Conservation (phyloP, 2,888 invertebrate genomes). For the Galerucella calmariensis region DNA sequence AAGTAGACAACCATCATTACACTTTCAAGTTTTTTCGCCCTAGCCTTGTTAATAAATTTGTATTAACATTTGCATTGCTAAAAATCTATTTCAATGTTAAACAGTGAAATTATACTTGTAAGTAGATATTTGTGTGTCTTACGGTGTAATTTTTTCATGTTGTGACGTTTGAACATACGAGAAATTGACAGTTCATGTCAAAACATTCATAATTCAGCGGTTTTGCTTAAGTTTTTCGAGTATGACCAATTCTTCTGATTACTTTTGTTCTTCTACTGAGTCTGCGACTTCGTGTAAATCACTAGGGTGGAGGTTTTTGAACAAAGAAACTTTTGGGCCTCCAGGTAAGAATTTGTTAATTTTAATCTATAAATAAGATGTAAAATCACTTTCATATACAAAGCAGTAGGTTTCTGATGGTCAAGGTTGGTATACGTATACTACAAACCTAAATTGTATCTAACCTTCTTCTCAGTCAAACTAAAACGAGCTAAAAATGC, state of each 20-base stretch:
- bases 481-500: background rate
- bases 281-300: conserved; percentile 20
- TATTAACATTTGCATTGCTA: no score
- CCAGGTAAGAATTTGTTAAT: conserved; percentile 36
- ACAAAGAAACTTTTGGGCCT: conserved; percentile 55
- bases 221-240: background rate
- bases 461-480: background rate
- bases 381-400: background rate
- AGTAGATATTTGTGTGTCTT: no score
- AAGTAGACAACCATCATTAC: background rate
- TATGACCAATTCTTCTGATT: background rate
- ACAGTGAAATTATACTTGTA: no score
- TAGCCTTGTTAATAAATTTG: no score
- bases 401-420: no score
- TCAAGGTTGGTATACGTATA: no score
- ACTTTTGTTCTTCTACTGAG: background rate
- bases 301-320: conserved; percentile 55
- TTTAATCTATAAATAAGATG: background rate
- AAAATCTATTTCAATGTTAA: no score
- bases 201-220: background rate
- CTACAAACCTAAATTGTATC: background rate
- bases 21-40: no score
- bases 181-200: background rate
- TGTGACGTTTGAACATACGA: no score
- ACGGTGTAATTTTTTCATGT: no score